Percentiles rank a stretch among this genome's conserved stretches.
Conservation (phyloP, 2,888 invertebrate genomes). For the Nephrotoma guestfalica region DNA sequence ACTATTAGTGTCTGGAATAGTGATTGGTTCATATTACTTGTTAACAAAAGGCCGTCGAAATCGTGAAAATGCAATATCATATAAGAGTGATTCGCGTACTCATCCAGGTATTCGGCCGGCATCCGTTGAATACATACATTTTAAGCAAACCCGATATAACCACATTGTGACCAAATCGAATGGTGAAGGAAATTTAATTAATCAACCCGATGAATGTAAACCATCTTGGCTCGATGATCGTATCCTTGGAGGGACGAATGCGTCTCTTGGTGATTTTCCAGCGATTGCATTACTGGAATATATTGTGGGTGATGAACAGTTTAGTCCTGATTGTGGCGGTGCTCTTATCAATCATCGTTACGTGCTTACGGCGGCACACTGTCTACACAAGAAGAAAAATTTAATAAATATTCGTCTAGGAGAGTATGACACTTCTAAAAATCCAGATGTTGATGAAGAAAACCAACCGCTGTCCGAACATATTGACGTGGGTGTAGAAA, state of each 20-base stretch:
- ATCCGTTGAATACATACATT: not conserved
- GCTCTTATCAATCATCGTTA: not conserved
- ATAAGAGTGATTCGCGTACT: not conserved
- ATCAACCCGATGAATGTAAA: not conserved
- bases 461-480: not conserved
- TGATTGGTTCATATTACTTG: not conserved
- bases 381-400: not conserved
- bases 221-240: not conserved
- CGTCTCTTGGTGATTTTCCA: slow-evolving; percentile 48
- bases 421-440: not conserved
- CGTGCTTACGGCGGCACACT: not conserved
- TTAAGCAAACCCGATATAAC: not conserved
- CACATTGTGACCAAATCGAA: not conserved
- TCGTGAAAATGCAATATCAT: not conserved
- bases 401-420: not conserved
- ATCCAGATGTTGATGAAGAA: not conserved
- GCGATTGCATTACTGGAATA: slow-evolving; percentile 56
- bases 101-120: not conserved
- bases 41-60: not conserved
- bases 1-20: not conserved
- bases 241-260: slow-evolving; percentile 31
- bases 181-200: not conserved
- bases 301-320: slow-evolving; percentile 29
- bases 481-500: not conserved
- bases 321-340: not conserved